Base-by-base conservation (phyloP, 2,113 vertebrate species). In the Ictalurus furcatus region DNA sequence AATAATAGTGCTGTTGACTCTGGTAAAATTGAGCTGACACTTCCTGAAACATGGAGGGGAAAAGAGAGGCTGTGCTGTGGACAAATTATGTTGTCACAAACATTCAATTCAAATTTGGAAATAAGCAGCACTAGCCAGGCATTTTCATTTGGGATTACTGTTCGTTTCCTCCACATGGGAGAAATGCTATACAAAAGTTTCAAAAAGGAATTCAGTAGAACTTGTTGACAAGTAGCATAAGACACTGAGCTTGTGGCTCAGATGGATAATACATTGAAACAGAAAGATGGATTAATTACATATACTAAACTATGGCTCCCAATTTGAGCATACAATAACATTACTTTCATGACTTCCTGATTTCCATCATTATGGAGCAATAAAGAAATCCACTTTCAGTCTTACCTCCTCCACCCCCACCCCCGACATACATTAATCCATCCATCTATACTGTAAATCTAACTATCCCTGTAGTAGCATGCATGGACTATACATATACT, bases 1-100 rank as follows among this genome's bases (percentile, higher is more conserved):
- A 90, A 88, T 59, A 88, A 80, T 86, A 59, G 81, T 80, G 61
- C 79, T 86, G 52, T 61, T 88, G 84, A 86, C 78, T 81, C 13
- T 48, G 14, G 56, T 69, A 48, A 88, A 88, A 86, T 86, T 84
- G 54, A 86, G 71, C 69, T 85, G 84, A 80, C 84, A 85, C 81
- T 90, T 54, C 74, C 63, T 73, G 40, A 81, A 85, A 87, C 73
- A 59, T 58, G 12, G 14, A 61, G 37, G 28, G 28, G 2, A 19
- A 71, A 30, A 88, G 25, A 19, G 67, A 85, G 48, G 37, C n/a
- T 78, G 74, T 4, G 58, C 79, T 11, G 37, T 30, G 52, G 79
- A 74, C 44, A 78, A 81, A 86, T 90, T 88, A 87, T 67, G 34
- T 56, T 56, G 48, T 84, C 67, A 79, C n/a, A 86, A 79, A 78